A percentile compares a stretch with the other conserved stretches of the same genome.
phyloP scores from a whole-genome alignment of 2,113 vertebrate genomes.

The Equus quagga region DNA sequence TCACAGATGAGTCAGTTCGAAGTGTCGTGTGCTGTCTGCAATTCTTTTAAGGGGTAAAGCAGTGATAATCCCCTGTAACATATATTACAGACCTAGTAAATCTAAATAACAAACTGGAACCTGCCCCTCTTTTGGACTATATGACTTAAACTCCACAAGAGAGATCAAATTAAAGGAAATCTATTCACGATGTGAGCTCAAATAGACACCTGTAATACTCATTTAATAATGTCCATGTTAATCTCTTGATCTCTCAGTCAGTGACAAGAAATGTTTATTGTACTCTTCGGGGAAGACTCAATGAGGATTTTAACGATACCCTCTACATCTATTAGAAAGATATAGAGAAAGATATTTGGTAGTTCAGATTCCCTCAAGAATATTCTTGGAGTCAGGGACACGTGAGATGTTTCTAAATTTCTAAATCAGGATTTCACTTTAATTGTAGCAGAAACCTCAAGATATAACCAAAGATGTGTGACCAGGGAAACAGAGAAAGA shows the following conservation, averaged over 20 bases:
- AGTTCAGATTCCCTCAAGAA: slow-evolving; percentile 1
- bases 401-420: background rate
- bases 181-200: background rate
- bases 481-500: background rate
- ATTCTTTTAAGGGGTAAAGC: slow-evolving; percentile 1
- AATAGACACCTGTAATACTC: background rate
- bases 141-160: slow-evolving; percentile 16
- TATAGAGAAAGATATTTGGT: background rate
- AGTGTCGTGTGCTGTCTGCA: background rate
- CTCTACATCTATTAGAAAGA: background rate
- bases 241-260: background rate
- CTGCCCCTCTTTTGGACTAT: background rate
- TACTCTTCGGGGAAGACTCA: background rate
- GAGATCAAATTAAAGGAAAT: slow-evolving; percentile 31
- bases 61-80: background rate
- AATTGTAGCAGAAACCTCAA: slow-evolving; percentile 23
- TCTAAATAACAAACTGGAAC: background rate
- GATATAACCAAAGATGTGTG: background rate
- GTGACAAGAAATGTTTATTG: background rate
- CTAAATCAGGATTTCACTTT: slow-evolving; percentile 36
- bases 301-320: background rate
- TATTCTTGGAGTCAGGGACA: background rate
- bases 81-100: background rate
- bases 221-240: slow-evolving; percentile 38
- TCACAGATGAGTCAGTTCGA: background rate